Evolutionary conservation across 1,140 invertebrate genomes (phyloP).

Genomic region (Hylyphantes graminicola): DNA sequence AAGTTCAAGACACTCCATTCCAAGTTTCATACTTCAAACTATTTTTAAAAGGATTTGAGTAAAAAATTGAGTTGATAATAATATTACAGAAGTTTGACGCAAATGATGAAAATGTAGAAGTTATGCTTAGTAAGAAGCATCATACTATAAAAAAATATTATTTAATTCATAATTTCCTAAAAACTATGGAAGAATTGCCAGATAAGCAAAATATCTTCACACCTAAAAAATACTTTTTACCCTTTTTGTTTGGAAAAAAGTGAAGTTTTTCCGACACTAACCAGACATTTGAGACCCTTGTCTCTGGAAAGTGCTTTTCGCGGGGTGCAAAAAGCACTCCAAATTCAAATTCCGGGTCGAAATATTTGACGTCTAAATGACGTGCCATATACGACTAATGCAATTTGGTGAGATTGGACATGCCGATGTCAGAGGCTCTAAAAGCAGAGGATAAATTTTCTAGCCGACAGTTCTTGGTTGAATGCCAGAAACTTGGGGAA

Average conservation of each 20-base stretch:
- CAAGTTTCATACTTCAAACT: no score
- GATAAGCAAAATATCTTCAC: no score
- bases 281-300: slow-evolving; percentile 43
- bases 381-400: slow-evolving; percentile 19
- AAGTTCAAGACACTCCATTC: no score
- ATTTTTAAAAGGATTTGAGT: no score
- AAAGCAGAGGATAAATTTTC: slow-evolving; percentile 24
- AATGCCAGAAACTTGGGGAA: slow-evolving; percentile 13
- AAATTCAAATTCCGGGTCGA: slow-evolving; percentile 16
- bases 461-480: slow-evolving; percentile 21
- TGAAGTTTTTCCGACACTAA: slow-evolving; percentile 34
- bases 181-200: no score
- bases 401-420: slow-evolving; percentile 21
- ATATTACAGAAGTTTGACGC: no score
- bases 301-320: not conserved
- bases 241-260: not conserved
- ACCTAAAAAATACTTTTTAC: not conserved
- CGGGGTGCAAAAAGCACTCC: not conserved
- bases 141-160: no score
- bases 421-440: not conserved
- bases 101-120: no score
- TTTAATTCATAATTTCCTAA: no score
- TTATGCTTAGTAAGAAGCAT: no score
- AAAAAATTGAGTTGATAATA: no score
- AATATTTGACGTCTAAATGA: slow-evolving; percentile 44